Conservation (phyloP, 2,888 invertebrate species). For the Coelopa pilipes region DNA sequence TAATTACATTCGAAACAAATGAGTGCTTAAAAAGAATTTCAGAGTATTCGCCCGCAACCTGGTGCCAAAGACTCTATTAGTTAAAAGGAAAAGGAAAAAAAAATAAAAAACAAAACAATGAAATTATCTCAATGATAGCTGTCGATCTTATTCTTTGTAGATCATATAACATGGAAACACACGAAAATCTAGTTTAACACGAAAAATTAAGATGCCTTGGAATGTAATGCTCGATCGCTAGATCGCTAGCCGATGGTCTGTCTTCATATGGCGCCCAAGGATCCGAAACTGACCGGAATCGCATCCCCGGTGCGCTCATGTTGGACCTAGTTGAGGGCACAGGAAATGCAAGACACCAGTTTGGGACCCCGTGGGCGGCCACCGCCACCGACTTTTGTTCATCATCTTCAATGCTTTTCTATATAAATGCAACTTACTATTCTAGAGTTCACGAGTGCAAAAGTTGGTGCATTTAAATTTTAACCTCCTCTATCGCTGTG, state of each 20-base stretch:
- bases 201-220: background rate
- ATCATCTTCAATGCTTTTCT: conserved; percentile 47
- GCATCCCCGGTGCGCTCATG: conserved; percentile 43
- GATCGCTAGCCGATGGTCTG: background rate
- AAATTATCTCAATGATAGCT: background rate
- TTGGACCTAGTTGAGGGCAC: conserved; percentile 54
- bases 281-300: conserved; percentile 48
- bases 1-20: conserved; percentile 1
- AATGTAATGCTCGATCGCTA: conserved; percentile 2
- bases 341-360: conserved; percentile 54
- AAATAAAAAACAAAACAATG: background rate
- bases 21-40: background rate
- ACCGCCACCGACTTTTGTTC: conserved; percentile 1
- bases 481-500: conserved; percentile 28
- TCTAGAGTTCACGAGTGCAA: conserved; percentile 46
- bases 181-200: background rate
- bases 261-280: background rate
- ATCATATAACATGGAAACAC: background rate
- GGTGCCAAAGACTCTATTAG: background rate
- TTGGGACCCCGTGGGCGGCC: background rate
- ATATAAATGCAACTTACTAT: conserved; percentile 8
- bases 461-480: conserved; percentile 30
- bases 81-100: background rate
- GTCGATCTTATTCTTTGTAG: background rate
- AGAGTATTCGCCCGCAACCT: background rate